Evolutionary conservation across 92 coral and sea anemone genomes (phyloP), one percentile per base, ranked within the genome.

Genomic region (Umimayanthus kanabou): DNA sequence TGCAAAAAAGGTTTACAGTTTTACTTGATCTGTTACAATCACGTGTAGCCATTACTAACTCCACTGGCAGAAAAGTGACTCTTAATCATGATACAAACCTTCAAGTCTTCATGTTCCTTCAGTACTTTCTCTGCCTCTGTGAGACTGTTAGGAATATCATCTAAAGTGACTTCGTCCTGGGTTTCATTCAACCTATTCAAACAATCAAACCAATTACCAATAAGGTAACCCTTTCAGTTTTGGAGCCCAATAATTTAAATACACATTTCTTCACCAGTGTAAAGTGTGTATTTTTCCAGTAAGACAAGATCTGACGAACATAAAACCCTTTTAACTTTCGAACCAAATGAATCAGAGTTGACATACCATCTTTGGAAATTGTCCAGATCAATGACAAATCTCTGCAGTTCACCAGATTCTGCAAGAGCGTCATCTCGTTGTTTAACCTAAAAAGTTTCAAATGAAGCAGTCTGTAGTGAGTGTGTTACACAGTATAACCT

Each of bases 381-480:
- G 70, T 97, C 99, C 49, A 97, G 93, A 87, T 97, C 99, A 40
- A 95, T 97, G 16, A 97, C 99, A 82, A 97, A 97, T 73, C 92
- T 94, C 85, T 97, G 99, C 49, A 97, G 88, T 87, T 97, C 99
- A 75, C 99, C 99, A 71, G 99, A 97, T 84, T 97, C 99, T 50
- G 98, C 96, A 47, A 97, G 90, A 67, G 98, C 97, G 5, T 97
- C 99, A 86, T 97, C 99, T 11, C 99, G 95, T 87, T 94, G 94
- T 76, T 97, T 89, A 42, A 96, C 99, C 99, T 96, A 73, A 29
- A 42, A 58, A 55, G 2, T 33, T 39, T 42, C 9, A 49, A 33
- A 66, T 4, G 10, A 26, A 78, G 15, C 11, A n/a, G 10, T 78
- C 20, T 43, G 9, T 7, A n/a, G 58, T 26, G 1, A 10, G 7